Percentiles rank a stretch among this genome's conserved stretches.
These are phyloP conservation scores for Dreissena rostriformis DNA, from an alignment of 1,140 invertebrate species.

Conservation along the genomic window DNA sequence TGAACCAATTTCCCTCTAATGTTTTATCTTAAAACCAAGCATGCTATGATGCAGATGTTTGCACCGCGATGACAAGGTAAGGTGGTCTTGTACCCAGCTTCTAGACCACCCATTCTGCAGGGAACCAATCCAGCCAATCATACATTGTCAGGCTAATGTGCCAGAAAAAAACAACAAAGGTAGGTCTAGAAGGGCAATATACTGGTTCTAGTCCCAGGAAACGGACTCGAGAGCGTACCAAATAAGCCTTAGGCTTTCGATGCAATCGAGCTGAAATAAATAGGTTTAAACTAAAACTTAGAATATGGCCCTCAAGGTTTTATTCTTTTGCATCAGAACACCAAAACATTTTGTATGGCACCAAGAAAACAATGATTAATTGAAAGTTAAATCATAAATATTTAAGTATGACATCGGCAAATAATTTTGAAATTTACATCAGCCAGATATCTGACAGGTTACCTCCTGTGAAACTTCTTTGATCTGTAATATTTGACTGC, in stretches of 20 bases:
- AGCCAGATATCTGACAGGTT: too few relatives aligned
- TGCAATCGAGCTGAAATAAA: too few relatives aligned
- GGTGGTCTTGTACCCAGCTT: constrained; percentile 87
- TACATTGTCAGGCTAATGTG: neutral
- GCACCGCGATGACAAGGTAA: constrained; percentile 84
- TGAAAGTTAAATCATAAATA: too few relatives aligned
- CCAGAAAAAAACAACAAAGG: neutral
- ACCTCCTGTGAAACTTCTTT: too few relatives aligned
- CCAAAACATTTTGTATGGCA: too few relatives aligned
- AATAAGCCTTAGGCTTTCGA: neutral
- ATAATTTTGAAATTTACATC: too few relatives aligned
- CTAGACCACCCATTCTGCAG: constrained; percentile 84
- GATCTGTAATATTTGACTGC: too few relatives aligned
- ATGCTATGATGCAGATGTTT: constrained; percentile 83
- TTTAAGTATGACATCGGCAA: too few relatives aligned
- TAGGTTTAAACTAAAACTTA: too few relatives aligned
- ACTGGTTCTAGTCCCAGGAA: neutral
- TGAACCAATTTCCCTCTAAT: neutral
- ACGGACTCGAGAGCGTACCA: neutral
- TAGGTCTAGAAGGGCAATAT: neutral
- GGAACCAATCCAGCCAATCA: constrained; percentile 54
- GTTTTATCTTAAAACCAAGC: neutral
- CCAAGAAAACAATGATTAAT: too few relatives aligned
- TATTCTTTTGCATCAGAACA: too few relatives aligned
- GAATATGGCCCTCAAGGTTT: too few relatives aligned